Evolutionary conservation across 2,888 invertebrate genomes (phyloP), one percentile per base, ranked within the genome.

Genomic region (Limnephilus marmoratus): DNA sequence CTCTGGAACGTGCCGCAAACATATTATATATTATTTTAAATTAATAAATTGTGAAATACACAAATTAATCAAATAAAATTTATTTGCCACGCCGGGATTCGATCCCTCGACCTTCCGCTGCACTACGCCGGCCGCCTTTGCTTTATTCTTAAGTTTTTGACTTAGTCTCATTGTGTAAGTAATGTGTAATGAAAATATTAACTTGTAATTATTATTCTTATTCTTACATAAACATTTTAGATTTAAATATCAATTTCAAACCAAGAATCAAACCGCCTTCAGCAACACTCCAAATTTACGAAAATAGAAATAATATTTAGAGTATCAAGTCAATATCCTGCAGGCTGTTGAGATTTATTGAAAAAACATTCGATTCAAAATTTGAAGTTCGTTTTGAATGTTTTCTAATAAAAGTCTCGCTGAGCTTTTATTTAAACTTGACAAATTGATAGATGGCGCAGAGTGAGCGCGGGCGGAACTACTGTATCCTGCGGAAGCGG

Each of bases 401-500:
- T 89, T 89, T 81, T 80, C n/a, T 89, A 89, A 89, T 89, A 89
- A 89, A 89, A 81, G 88, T 89, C 88, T 34, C 4, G 80, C 41
- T 89, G 9, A 89, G 88, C 88, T 80, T 81, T 81, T 89, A 89
- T 89, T 89, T 89, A 80, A 89, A 80, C 88, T 81, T 81, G 81
- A 89, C 45, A 68, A 68, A 68, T 68, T 68, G 81, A 37, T 80
- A 34, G 37, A n/a, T 34, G n/a, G 80, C n/a, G 68, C 15, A 9
- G 80, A 37, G 68, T 24, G 80, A 80, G 34, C 68, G 68, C 34
- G 37, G 41, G 82, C 85, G 90, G 85, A 81, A 85, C 49, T 53
- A 85, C 83, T 68, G 24, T 68, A 91, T 91, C 89, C 92, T 83
- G 90, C 93, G 93, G 93, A 93, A 93, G 49, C 93, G 93, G 93